phyloP scores from a whole-genome alignment of 2,113 vertebrate species.

The Apistogramma diplotaenia region DNA sequence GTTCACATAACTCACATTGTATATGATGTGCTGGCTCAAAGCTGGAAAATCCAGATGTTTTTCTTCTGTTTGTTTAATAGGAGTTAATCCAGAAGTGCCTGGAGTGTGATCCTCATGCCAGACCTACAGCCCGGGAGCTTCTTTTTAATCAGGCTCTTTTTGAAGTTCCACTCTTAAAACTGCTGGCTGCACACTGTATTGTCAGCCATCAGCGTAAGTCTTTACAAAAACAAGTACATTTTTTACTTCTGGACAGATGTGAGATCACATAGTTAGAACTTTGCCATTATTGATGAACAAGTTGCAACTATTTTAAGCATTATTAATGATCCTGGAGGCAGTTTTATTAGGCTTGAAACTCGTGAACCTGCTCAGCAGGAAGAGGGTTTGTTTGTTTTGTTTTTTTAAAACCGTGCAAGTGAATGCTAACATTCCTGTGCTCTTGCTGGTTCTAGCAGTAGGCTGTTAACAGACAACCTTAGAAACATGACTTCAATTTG shows the following conservation, averaged over 20 bases:
- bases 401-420: not conserved
- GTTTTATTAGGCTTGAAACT: not conserved
- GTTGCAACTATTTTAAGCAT: not conserved
- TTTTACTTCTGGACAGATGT: not conserved
- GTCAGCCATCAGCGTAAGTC: constrained; percentile 95
- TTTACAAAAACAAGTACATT: not conserved
- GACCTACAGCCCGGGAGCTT: constrained; percentile 92
- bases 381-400: rapidly evolving
- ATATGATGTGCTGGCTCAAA: not conserved
- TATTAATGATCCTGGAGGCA: not conserved
- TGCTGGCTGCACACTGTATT: constrained; percentile 93
- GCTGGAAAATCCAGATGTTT: too few relatives aligned
- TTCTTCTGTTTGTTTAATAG: constrained; percentile 60
- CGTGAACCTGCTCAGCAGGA: not conserved
- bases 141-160: constrained; percentile 95
- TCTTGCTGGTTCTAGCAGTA: not conserved
- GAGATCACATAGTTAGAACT: not conserved
- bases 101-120: constrained; percentile 82
- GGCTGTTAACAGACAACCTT: not conserved
- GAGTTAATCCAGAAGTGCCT: constrained; percentile 97
- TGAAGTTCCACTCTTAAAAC: constrained; percentile 93
- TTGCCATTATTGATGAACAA: too few relatives aligned
- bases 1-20: not conserved
- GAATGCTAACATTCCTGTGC: not conserved
- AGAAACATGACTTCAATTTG: not conserved